Percentiles rank a stretch among this genome's conserved stretches.
Conservation (phyloP, 2,888 invertebrate genomes). For the Gibbula magus region DNA sequence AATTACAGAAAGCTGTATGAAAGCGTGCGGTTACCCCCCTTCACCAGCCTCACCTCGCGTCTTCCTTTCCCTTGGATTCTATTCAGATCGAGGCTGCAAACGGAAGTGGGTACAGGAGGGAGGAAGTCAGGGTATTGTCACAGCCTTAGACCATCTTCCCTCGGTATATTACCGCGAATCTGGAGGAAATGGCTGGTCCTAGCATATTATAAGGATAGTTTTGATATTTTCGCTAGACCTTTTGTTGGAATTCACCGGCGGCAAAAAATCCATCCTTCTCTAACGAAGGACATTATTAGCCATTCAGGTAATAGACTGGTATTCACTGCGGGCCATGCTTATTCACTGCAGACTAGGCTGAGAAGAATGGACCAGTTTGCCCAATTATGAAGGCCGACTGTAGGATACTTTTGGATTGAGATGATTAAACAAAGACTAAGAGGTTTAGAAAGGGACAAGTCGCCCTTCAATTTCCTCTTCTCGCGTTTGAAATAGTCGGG, state of each 20-base stretch:
- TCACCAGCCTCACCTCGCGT: conserved; percentile 1
- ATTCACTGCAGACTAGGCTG: conserved; percentile 21
- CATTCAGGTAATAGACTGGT: conserved; percentile 21
- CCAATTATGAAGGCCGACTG: conserved; percentile 10
- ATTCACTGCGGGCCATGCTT: conserved; percentile 25
- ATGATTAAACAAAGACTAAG: conserved; percentile 23
- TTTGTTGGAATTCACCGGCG: conserved; percentile 25
- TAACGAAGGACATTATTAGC: conserved; percentile 27
- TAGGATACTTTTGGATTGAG: conserved; percentile 15
- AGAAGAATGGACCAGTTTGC: conserved; percentile 23
- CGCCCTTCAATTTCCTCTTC: conserved; percentile 22
- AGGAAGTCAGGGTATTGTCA: conserved; percentile 16
- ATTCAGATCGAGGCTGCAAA: conserved; percentile 8
- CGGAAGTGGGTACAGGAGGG: conserved; percentile 16
- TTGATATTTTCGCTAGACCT: conserved; percentile 24
- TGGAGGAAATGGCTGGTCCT: conserved; percentile 20
- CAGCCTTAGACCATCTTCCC: neutral
- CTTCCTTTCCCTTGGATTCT: neutral
- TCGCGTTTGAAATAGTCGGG: conserved; percentile 22
- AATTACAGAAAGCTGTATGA: too few relatives aligned
- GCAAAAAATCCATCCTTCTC: conserved; percentile 28
- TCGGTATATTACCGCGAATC: conserved; percentile 15
- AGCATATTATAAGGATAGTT: conserved; percentile 23
- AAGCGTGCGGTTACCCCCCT: conserved; percentile 2
- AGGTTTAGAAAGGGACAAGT: neutral